Evolutionary conservation across 2,113 vertebrate species (phyloP), one percentile per base, ranked within the genome.

Genomic region (Muntiacus muntjak): DNA sequence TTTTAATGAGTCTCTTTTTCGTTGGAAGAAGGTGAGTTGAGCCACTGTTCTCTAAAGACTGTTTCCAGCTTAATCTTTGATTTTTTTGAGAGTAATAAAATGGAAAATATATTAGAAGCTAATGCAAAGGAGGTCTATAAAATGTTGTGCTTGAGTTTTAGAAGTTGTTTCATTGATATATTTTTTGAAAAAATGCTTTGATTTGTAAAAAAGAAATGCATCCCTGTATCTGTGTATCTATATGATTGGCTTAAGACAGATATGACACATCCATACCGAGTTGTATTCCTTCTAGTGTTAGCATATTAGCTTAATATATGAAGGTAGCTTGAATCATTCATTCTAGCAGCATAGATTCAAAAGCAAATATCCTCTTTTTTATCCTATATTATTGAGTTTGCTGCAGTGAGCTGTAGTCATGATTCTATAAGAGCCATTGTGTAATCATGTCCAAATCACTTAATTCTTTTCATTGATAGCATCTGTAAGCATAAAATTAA

Each of bases 141-240:
- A 87, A 45, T 91, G 50, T 93, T 95, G 64, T 98, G 78, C 94
- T 98, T 97, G 90, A 98, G 91, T 79, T 89, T 94, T 97, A 83
- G 90, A 96, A 98, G 91, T 98, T 92, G 90, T 98, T 98, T 98
- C 97, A 98, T 97, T 97, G 84, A 95, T 97, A 97, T 98, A 87
- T 97, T 98, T 98, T 47, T 67, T 83, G n/a, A 78, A 85, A 98
- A 98, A 96, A 98, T 97, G 96, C 93, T 97, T 98, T 98, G 98
- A 87, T 91, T 98, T 98, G 97, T 98, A 96, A 96, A 98, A 98
- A 87, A 15, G 50, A 82, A 95, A 62, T 36, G 1, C 84, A 57
- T 23, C 19, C 26, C 26, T 52, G 17, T 67, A 87, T 86, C 54
- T 97, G 0, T 97, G 0, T 98, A 95, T 86, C 40, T 93, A 62